phyloP scores from a whole-genome alignment of 2,113 vertebrate genomes.

The Piprites chloris region DNA sequence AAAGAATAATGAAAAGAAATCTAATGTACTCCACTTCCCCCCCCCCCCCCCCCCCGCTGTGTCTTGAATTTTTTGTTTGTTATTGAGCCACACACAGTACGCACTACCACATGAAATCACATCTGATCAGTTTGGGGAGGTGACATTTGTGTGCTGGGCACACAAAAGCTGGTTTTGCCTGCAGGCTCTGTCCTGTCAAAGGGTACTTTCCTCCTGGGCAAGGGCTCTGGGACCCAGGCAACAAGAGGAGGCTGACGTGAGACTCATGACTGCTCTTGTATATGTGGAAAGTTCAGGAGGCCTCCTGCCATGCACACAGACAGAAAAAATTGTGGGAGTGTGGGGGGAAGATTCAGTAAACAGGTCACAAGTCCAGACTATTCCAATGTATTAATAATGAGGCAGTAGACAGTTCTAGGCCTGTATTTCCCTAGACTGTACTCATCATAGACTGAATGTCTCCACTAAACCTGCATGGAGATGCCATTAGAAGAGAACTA shows the following conservation, averaged over 20 bases:
- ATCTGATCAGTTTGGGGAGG: background rate
- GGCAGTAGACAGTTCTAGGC: constrained; percentile 40
- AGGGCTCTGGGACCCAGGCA: background rate
- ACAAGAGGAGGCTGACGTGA: background rate
- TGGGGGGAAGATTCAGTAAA: background rate
- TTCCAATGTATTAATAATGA: constrained; percentile 64
- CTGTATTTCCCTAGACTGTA: constrained; percentile 38
- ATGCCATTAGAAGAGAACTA: constrained; percentile 6
- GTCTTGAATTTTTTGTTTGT: background rate
- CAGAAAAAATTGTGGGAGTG: background rate
- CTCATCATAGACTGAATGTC: constrained; percentile 30
- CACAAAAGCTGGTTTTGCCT: background rate
- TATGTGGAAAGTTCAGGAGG: background rate
- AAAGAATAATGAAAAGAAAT: background rate
- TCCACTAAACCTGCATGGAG: constrained; percentile 20
- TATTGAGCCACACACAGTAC: background rate
- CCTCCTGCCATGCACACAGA: background rate
- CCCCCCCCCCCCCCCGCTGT: background rate
- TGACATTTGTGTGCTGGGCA: background rate
- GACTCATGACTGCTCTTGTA: background rate
- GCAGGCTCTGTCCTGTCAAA: background rate
- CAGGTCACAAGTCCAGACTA: constrained; percentile 50
- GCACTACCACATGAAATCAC: background rate
- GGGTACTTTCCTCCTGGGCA: background rate
- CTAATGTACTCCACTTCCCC: background rate